These are phyloP conservation scores for Enteromius viviparus DNA, from an alignment of 2,797 vertebrate genomes.

Conservation along the genomic window DNA sequence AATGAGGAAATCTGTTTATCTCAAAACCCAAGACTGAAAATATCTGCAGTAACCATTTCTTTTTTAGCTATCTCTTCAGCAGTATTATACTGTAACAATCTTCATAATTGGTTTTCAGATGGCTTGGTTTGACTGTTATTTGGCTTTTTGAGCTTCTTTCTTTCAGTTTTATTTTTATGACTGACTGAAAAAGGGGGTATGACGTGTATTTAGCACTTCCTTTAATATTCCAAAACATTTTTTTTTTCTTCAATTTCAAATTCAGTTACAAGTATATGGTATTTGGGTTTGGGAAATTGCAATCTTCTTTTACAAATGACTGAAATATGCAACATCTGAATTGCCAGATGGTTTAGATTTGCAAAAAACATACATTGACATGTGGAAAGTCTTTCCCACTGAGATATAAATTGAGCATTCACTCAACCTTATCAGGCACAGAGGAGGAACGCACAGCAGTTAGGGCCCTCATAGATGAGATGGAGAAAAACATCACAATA, in stretches of 20 bases:
- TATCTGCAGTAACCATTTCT: not conserved
- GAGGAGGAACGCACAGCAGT: conserved; percentile 17
- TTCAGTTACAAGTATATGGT: not conserved
- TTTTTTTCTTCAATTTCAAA: not conserved
- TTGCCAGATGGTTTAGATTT: conserved; percentile 22
- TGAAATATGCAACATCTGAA: conserved; percentile 22
- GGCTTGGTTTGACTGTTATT: not conserved
- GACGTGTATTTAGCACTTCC: not conserved
- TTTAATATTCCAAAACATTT: not conserved
- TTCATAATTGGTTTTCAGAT: conserved; percentile 14
- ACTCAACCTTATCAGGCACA: conserved; percentile 40
- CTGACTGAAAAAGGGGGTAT: not conserved
- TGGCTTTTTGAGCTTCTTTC: not conserved
- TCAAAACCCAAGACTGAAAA: conserved; percentile 1
- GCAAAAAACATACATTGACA: conserved; percentile 24
- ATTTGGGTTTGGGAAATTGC: conserved; percentile 8
- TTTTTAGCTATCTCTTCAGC: conserved; percentile 4
- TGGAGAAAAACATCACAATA: conserved; percentile 10
- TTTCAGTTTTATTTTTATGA: not conserved
- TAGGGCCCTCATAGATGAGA: conserved; percentile 25
- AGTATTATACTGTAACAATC: conserved; percentile 5
- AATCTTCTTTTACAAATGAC: conserved; percentile 20
- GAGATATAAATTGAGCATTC: conserved; percentile 33
- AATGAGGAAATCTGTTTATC: conserved; percentile 12
- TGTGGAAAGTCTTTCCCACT: conserved; percentile 29